These are phyloP conservation scores for Phalanger gymnotis DNA, from an alignment of 2,797 vertebrate genomes.

Conservation along the genomic window DNA sequence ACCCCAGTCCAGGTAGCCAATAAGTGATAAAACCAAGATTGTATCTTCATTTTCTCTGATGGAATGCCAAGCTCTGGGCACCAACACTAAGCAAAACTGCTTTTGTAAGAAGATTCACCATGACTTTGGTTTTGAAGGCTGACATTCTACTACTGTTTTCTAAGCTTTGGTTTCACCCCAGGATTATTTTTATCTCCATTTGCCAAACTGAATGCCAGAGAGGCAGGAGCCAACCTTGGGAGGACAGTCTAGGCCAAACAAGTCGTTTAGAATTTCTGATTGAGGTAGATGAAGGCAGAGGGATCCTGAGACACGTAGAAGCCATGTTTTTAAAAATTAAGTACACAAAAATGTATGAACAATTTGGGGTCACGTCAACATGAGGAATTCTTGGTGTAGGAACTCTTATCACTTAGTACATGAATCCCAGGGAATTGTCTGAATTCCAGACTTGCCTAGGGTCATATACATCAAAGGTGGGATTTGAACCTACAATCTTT, in stretches of 20 bases:
- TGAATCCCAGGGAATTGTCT: background rate
- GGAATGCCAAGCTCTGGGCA: background rate
- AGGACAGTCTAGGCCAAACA: background rate
- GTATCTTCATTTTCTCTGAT: background rate
- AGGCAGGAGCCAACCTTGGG: background rate
- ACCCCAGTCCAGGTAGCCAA: background rate
- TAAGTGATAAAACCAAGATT: background rate
- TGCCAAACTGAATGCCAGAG: background rate
- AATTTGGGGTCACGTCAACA: background rate
- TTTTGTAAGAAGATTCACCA: background rate
- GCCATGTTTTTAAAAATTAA: background rate
- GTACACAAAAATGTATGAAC: background rate
- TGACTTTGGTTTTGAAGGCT: background rate
- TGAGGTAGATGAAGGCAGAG: background rate
- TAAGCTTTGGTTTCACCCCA: no score
- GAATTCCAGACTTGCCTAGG: background rate
- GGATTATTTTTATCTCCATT: background rate
- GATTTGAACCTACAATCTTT: background rate
- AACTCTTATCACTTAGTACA: background rate
- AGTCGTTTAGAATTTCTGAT: background rate
- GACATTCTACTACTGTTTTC: background rate
- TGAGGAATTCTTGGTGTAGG: background rate
- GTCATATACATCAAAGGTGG: background rate
- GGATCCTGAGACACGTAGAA: background rate
- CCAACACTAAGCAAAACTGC: background rate